Percentiles rank a stretch among this genome's conserved stretches.
Evolutionary conservation across 64 coral and sea anemone species (phyloP).

Genomic region (Platygyra sinensis): DNA sequence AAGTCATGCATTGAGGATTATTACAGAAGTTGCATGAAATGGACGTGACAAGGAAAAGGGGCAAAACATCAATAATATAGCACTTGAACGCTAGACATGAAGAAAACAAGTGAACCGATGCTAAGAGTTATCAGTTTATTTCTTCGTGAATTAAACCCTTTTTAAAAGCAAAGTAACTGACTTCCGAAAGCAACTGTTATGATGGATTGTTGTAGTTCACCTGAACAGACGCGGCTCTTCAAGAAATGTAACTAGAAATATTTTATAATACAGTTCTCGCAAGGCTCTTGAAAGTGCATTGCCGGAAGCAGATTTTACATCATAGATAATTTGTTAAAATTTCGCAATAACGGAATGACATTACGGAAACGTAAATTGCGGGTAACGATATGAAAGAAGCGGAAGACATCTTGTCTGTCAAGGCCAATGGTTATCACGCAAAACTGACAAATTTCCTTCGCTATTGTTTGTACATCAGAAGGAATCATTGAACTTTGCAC

Average conservation of each 20-base stretch:
- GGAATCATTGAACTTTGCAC: not conserved
- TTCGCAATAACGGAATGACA: conserved; percentile 40
- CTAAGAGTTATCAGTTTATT: not conserved
- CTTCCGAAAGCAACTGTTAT: too few relatives aligned
- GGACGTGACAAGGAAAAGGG: conserved; percentile 4
- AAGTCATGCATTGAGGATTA: not conserved
- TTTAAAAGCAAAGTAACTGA: too few relatives aligned
- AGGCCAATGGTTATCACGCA: conserved; percentile 2
- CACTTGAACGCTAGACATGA: not conserved
- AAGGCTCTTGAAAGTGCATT: not conserved
- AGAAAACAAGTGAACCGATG: not conserved
- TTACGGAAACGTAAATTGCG: not conserved
- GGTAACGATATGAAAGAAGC: not conserved
- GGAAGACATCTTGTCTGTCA: not conserved
- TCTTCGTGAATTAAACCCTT: not conserved
- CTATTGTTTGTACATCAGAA: not conserved
- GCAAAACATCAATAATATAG: not conserved
- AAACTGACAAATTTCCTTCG: not conserved
- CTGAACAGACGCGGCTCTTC: too few relatives aligned
- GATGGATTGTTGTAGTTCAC: too few relatives aligned
- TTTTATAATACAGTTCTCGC: not conserved
- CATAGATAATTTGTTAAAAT: not conserved
- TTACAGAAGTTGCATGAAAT: not conserved
- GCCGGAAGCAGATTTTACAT: not conserved
- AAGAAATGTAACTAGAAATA: not conserved